Evolutionary conservation across 2,113 vertebrate species (phyloP).

Genomic region (Semicossyphus pulcher): DNA sequence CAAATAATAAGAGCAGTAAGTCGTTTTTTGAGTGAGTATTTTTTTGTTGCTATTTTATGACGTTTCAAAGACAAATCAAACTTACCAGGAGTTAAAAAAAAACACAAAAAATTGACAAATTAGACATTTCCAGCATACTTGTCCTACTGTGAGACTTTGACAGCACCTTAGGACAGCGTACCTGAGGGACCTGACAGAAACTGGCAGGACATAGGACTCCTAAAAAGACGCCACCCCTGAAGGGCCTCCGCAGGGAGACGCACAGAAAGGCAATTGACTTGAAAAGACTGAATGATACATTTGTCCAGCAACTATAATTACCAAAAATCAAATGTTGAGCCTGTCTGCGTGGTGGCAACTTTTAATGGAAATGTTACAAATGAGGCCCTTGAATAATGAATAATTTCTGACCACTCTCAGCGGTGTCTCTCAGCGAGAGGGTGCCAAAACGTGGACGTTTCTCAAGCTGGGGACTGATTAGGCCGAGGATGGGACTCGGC

Average conservation of each 20-base stretch:
- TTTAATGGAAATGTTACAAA: constrained; percentile 94
- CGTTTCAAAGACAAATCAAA: too few species aligned
- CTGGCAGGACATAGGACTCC: neutral
- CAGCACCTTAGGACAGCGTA: constrained; percentile 12
- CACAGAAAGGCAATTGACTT: constrained; percentile 29
- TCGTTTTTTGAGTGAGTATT: too few species aligned
- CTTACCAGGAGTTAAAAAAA: neutral
- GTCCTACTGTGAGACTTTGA: constrained; percentile 18
- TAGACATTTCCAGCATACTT: constrained; percentile 37
- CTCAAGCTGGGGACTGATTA: constrained; percentile 93
- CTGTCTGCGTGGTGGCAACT: constrained; percentile 84
- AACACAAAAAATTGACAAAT: constrained; percentile 1
- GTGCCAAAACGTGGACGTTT: constrained; percentile 88
- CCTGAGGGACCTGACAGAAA: constrained; percentile 30
- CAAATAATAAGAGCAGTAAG: neutral
- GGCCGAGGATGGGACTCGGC: constrained; percentile 88
- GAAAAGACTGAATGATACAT: constrained; percentile 76
- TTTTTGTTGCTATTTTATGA: too few species aligned
- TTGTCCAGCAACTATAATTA: constrained; percentile 86
- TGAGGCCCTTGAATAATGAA: constrained; percentile 93
- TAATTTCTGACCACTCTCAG: constrained; percentile 91
- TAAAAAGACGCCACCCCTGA: constrained; percentile 2
- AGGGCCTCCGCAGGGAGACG: constrained; percentile 28
- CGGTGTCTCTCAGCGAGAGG: constrained; percentile 87
- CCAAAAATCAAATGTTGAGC: constrained; percentile 86